Base-by-base conservation (phyloP, 2,113 vertebrate genomes). In the Porphyrio hochstetteri region DNA sequence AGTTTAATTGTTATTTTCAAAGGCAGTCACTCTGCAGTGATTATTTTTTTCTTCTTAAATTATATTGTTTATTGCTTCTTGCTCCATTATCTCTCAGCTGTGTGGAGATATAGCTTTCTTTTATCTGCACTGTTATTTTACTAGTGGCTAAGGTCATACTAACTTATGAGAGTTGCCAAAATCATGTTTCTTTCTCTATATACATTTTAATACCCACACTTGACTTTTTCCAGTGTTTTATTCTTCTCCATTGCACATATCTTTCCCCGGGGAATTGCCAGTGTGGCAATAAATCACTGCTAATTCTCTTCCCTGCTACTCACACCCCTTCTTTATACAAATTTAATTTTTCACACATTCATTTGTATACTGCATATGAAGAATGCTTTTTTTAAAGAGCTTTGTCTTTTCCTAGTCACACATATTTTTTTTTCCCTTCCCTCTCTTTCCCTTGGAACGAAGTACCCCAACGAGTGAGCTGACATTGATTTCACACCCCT, bases 181-280 rank as follows among this genome's bases (percentile, higher is more conserved):
- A 95, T 93, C 72, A 31, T 86, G 83, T 91, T 95, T 91, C 81
- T 93, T 76, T 70, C 77, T 71, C 60, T 81, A 35, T 82, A 72
- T 84, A 92, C 61, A 72, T 91, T 96, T 93, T 92, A 89, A 96
- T 91, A 86, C 61, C 86, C 84, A 71, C 81, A 92, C 84, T 85
- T 95, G 91, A 95, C 91, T 95, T 95, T 84, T 89, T 24, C 72
- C 65, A 44, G 77, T 84, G 93, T 95, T 95, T 93, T 96, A 91
- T 95, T 95, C 81, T 75, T 60, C 69, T 87, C 91, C 69, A 63
- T 31, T 71, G 87, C 95, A 91, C 19, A 6, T 91, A 79, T 67
- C 60, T 95, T 78, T 94, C 95, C 94, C 52, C 27, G 1, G 91
- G 81, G 95, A 93, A 89, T 82, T 64, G 81, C 83, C 91, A 82